Percentiles rank a stretch among this genome's conserved stretches.
Evolutionary conservation across 2,888 invertebrate genomes (phyloP).

Genomic region (Timema podura): DNA sequence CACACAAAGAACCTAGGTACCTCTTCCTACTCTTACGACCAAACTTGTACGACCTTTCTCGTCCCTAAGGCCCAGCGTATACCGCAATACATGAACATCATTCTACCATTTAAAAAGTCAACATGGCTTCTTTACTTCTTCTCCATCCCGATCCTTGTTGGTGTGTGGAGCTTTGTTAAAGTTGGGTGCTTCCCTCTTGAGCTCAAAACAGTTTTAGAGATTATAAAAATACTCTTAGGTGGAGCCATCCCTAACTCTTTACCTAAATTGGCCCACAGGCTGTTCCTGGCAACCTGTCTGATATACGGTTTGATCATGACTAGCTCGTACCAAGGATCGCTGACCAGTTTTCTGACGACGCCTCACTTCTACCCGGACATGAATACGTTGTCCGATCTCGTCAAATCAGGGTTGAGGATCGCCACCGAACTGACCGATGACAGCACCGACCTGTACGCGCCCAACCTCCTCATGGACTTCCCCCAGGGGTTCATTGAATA

Average conservation of each 20-base stretch:
- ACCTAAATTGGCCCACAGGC: background rate
- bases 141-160: background rate
- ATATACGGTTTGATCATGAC: background rate
- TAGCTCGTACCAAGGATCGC: conserved; percentile 8
- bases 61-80: background rate
- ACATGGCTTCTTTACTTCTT: background rate
- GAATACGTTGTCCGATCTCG: background rate
- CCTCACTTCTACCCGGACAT: conserved; percentile 3
- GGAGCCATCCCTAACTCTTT: background rate
- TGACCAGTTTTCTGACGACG: conserved; percentile 5
- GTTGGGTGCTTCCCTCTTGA: background rate
- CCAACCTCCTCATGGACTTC: no score
- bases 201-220: background rate
- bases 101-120: background rate
- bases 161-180: background rate
- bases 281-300: background rate
- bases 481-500: no score
- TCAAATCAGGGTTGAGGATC: background rate
- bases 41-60: background rate
- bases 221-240: background rate
- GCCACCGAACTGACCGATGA: background rate
- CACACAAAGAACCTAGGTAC: background rate
- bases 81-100: conserved; percentile 9
- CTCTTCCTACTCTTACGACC: background rate
- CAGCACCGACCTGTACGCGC: background rate